Base-by-base conservation (phyloP, 2,113 vertebrate genomes). In the Ictidomys tridecemlineatus region DNA sequence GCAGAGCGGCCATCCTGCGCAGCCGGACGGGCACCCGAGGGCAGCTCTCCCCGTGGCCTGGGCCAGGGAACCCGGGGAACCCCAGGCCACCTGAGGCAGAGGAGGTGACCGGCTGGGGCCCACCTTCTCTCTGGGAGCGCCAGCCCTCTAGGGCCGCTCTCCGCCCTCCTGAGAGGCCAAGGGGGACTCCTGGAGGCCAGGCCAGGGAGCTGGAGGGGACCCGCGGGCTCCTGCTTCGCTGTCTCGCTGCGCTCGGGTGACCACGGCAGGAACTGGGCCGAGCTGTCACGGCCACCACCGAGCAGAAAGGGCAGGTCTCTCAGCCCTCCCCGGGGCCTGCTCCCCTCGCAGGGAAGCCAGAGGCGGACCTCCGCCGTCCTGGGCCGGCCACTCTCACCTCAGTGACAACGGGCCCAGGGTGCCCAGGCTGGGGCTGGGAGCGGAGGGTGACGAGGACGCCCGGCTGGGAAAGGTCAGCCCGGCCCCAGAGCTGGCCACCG, bases 291-390 rank as follows among this genome's bases (percentile, higher is more conserved):
- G 48, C 72, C 20, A 26, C 78, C 12, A 2, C 0, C 0, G 42
- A n/a, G 28, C 3, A 1, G 7, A 32, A 37, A 69, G 32, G 48
- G 48, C 48, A 51, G 10, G 2, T 26, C 45, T 20, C 56, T 13
- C 0, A 0, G 61, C 8, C 5, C 3, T 13, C 8, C 51, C 13
- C 14, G 48, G 10, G 51, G 51, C 14, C 51, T 45, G 14, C 70
- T 18, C 34, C 37, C 12, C 8, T 24, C 14, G 30, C 56, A 2
- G 18, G 9, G 9, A 51, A 20, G 11, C 1, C 9, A 56, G 73
- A 17, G 73, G 13, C 28, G 8, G n/a, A 20, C 30, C 11, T 5
- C 4, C 12, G 8, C 0, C 17, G 30, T 45, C 39, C 30, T 0
- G 0, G 4, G 22, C 24, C 24, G 48, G 53, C 34, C 88, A 51